Conservation (phyloP, 2,888 invertebrate species). For the Sphinx pinastri region DNA sequence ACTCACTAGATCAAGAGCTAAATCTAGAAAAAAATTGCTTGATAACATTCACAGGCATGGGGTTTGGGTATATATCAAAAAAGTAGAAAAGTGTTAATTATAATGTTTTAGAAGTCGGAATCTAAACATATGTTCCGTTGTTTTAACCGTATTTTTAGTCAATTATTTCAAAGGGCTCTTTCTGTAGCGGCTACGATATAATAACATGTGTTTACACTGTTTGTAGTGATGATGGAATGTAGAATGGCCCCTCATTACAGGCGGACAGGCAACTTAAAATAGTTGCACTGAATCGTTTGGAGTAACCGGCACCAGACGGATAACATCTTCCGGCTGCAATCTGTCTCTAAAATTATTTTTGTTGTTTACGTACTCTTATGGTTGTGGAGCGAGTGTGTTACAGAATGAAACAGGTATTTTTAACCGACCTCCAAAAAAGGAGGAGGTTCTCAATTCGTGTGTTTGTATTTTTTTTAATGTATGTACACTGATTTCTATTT, state of each 20-base stretch:
- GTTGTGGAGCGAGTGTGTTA: too few species aligned
- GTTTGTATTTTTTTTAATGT: too few species aligned
- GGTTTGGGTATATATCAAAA: too few species aligned
- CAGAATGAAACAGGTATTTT: too few species aligned
- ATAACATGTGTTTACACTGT: conserved; percentile 2
- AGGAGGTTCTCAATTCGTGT: too few species aligned
- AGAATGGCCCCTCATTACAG: conserved; percentile 2
- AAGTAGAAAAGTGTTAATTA: too few species aligned
- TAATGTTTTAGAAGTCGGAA: not conserved
- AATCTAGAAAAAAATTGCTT: too few species aligned
- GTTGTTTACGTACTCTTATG: not conserved
- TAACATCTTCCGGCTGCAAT: conserved; percentile 13
- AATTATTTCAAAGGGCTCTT: not conserved
- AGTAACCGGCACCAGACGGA: not conserved
- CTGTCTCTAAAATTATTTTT: conserved; percentile 1
- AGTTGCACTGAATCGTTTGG: conserved; percentile 1
- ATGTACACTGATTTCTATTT: too few species aligned
- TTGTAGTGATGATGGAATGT: conserved; percentile 17
- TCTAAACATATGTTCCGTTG: not conserved
- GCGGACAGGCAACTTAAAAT: conserved; percentile 11
- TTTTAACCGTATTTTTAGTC: not conserved
- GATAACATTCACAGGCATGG: too few species aligned
- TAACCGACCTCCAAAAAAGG: too few species aligned
- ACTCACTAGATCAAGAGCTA: too few species aligned
- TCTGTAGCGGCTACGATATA: not conserved